These are phyloP conservation scores for Notamacropus eugenii DNA, from an alignment of 2,797 vertebrate species.

Conservation along the genomic window DNA sequence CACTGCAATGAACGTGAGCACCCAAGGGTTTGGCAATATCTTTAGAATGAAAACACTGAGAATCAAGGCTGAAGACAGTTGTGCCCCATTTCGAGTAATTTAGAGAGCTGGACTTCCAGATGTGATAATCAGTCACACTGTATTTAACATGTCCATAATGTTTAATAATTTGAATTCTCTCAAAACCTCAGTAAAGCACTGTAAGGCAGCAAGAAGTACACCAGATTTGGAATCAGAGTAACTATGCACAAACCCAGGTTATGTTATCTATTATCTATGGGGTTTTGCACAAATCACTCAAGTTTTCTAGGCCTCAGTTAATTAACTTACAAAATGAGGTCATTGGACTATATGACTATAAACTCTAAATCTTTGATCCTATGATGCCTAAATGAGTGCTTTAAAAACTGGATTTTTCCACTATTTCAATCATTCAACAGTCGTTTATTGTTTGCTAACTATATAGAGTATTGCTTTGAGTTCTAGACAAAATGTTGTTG, in stretches of 20 bases:
- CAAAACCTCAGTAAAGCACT: neutral
- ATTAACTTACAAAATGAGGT: neutral
- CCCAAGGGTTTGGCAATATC: slow-evolving; percentile 60
- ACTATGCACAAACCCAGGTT: neutral
- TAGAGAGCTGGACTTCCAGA: neutral
- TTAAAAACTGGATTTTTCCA: neutral
- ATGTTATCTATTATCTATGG: neutral
- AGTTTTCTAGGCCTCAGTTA: neutral
- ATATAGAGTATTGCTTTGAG: neutral
- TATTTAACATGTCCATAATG: neutral
- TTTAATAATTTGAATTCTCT: neutral
- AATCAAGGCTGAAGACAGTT: neutral
- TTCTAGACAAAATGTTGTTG: neutral
- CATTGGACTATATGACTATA: neutral
- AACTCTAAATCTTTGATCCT: neutral
- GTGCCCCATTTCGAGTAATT: neutral
- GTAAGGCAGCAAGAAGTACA: neutral
- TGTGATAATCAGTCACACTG: neutral
- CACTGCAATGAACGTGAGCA: slow-evolving; percentile 56
- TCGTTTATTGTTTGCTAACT: neutral
- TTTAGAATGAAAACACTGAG: slow-evolving; percentile 63
- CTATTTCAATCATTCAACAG: neutral
- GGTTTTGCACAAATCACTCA: neutral
- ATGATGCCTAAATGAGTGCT: neutral
- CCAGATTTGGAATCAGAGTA: neutral